These are phyloP conservation scores for Metridium senile DNA, from an alignment of 92 coral and sea anemone genomes.

Conservation along the genomic window DNA sequence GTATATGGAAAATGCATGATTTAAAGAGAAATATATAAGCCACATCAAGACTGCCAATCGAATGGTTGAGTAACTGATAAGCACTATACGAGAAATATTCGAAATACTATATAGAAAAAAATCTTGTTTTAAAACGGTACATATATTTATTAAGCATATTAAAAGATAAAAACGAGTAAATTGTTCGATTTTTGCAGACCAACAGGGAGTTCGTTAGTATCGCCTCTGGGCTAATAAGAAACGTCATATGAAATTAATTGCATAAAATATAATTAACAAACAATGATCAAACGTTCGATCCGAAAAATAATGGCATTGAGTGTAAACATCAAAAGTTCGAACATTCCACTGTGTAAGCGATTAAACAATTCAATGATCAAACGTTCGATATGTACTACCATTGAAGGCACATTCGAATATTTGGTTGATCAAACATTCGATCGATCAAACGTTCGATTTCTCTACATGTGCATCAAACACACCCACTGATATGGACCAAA, in stretches of 20 bases:
- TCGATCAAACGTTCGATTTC: not conserved
- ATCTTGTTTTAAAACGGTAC: no score
- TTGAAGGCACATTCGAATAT: not conserved
- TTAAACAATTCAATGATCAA: not conserved
- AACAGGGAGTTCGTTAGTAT: no score
- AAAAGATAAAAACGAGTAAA: no score
- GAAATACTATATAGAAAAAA: no score
- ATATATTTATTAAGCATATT: no score
- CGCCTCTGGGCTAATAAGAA: not conserved
- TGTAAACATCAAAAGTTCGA: not conserved
- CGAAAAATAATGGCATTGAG: not conserved
- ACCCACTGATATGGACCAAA: not conserved
- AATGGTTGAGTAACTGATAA: no score
- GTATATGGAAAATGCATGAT: no score
- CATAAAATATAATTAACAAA: not conserved
- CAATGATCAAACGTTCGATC: not conserved
- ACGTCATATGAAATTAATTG: not conserved
- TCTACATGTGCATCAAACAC: not conserved
- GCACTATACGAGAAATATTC: no score
- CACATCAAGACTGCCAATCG: no score
- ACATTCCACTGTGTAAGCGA: not conserved
- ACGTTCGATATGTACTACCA: not conserved
- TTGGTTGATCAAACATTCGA: slow-evolving; percentile 13
- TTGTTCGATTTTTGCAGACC: no score
- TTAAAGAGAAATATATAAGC: no score